Evolutionary conservation across 1,140 invertebrate genomes (phyloP).

Genomic region (Microplitis mediator): DNA sequence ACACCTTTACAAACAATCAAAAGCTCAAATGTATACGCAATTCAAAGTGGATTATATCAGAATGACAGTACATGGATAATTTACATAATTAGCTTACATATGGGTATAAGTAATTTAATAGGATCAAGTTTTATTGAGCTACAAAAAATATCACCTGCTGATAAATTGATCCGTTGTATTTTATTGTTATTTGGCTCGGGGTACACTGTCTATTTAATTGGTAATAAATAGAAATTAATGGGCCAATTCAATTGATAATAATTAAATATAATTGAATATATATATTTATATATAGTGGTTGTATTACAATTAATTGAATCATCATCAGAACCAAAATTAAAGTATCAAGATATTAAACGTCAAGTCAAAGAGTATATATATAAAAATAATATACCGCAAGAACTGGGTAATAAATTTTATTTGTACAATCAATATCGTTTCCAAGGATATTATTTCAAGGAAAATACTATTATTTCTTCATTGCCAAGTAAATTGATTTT

Average conservation of each 20-base stretch:
- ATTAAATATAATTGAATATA: slow-evolving; percentile 1
- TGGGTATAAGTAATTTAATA: slow-evolving; percentile 45
- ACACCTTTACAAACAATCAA: slow-evolving; percentile 16
- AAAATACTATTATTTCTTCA: slow-evolving; percentile 41
- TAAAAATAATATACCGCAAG: slow-evolving; percentile 39
- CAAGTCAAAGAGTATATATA: slow-evolving; percentile 43
- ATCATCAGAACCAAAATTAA: slow-evolving; percentile 40
- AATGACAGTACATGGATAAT: slow-evolving; percentile 25
- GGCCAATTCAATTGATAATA: slow-evolving; percentile 2
- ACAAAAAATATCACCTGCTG: slow-evolving; percentile 28
- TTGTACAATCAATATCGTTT: slow-evolving; percentile 48
- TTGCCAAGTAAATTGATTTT: slow-evolving; percentile 40
- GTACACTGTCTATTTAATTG: slow-evolving; percentile 45
- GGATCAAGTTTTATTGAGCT: slow-evolving; percentile 42
- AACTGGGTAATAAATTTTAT: slow-evolving; percentile 40
- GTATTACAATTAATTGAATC: slow-evolving; percentile 43
- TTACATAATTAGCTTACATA: slow-evolving; percentile 44
- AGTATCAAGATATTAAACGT: slow-evolving; percentile 46
- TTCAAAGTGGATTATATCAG: slow-evolving; percentile 33
- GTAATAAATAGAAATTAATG: slow-evolving; percentile 27
- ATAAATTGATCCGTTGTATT: slow-evolving; percentile 40
- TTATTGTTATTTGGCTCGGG: slow-evolving; percentile 41
- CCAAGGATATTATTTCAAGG: slow-evolving; percentile 48
- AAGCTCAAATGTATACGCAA: slow-evolving; percentile 34
- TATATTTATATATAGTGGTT: slow-evolving; percentile 34